Evolutionary conservation across 1,140 invertebrate species (phyloP), one percentile per base, ranked within the genome.

Genomic region (Asobara japonica): DNA sequence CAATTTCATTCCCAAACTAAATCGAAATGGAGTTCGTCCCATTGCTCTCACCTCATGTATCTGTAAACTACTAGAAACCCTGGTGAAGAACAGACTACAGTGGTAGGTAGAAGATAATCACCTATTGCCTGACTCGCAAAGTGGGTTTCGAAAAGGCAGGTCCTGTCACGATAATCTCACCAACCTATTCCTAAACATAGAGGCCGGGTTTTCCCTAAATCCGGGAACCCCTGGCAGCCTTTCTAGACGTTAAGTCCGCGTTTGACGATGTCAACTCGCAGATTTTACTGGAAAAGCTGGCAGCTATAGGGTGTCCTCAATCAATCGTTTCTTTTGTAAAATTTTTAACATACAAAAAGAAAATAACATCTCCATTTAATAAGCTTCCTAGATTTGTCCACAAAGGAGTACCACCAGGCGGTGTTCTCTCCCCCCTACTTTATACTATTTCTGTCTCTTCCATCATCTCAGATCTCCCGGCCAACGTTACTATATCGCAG

Each of bases 41-140:
- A 67, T 74, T 2, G 11, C 68, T 0, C 31, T 33, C 4, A 33
- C 31, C 31, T 33, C 31, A 33, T 33, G 10, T 10, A 4, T 33
- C 31, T 4, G 30, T 6, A 78, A 80, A 73, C 18, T 76, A 7
- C 61, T 77, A n/a, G 76, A 79, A 66, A 78, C 73, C 69, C 72
- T 79, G 2, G 70, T 80, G 2, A 75, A 79, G 18, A 73, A 45
- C n/a, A 71, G 73, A 61, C 5, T 79, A 0, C 33, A 36, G 13
- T 80, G 69, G 66, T 78, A 31, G 65, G 10, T 73, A 10, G 77
- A 79, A 31, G 67, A 22, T 8, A 65, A 78, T 16, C 25, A 51
- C 13, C 31, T 65, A 6, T 38, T 79, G 7, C 62, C 71, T 0
- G 31, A 45, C 0, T 74, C 61, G 0, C 79, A 80, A 71, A 73